These are phyloP conservation scores for Adineta ricciae DNA, from an alignment of 2,888 invertebrate genomes.

Conservation along the genomic window DNA sequence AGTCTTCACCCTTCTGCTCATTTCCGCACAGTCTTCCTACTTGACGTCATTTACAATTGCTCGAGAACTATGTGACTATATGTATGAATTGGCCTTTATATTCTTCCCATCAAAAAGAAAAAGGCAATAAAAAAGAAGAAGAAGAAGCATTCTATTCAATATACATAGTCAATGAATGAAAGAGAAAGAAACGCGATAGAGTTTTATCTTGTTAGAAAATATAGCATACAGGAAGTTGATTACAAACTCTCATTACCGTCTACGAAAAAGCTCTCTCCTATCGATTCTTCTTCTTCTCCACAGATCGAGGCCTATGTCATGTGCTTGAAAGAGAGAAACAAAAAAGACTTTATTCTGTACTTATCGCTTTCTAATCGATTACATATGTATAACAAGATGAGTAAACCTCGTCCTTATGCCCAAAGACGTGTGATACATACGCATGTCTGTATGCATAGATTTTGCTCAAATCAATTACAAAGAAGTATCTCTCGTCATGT, in stretches of 20 bases:
- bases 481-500: neutral
- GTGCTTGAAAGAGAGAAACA: neutral
- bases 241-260: neutral
- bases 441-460: neutral
- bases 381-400: neutral
- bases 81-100: neutral
- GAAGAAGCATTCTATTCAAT: neutral
- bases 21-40: neutral
- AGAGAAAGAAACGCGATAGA: neutral
- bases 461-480: neutral
- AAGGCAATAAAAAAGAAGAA: neutral
- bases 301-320: neutral
- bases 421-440: neutral
- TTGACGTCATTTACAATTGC: slow-evolving; percentile 5
- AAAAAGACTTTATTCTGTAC: neutral
- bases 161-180: neutral
- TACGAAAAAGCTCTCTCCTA: neutral
- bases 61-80: neutral
- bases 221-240: neutral
- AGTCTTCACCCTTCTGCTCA: neutral
- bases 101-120: neutral
- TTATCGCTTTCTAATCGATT: neutral
- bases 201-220: neutral
- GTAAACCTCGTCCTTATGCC: neutral
- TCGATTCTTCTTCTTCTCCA: too few relatives aligned